Evolutionary conservation across 2,888 invertebrate species (phyloP).

Genomic region (Epirrhoe alternata): DNA sequence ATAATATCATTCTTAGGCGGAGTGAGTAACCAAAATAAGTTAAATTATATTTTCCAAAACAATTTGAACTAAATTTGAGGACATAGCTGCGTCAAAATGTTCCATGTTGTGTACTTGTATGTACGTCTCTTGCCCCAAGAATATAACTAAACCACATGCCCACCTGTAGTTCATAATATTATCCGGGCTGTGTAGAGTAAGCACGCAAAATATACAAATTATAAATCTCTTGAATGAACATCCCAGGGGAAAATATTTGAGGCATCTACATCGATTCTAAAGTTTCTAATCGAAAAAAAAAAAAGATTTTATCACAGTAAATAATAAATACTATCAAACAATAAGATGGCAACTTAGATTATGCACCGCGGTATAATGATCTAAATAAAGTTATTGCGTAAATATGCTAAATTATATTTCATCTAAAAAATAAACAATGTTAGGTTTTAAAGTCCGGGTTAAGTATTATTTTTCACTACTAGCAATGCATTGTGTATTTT

Average conservation of each 20-base stretch:
- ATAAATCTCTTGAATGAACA: slow-evolving; percentile 35
- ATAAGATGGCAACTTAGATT: slow-evolving; percentile 76
- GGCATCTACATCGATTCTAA: slow-evolving; percentile 37
- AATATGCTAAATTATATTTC: slow-evolving; percentile 9
- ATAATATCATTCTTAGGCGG: slow-evolving; percentile 80
- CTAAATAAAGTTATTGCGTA: slow-evolving; percentile 41
- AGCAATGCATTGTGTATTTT: slow-evolving; percentile 14
- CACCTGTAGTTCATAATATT: not conserved
- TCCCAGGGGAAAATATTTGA: slow-evolving; percentile 28
- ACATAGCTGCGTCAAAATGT: slow-evolving; percentile 49
- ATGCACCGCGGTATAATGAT: slow-evolving; percentile 68
- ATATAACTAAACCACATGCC: not conserved
- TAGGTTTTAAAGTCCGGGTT: slow-evolving; percentile 4
- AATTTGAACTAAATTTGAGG: slow-evolving; percentile 28
- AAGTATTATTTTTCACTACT: not conserved
- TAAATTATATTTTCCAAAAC: slow-evolving; percentile 46
- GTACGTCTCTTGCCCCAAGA: not conserved
- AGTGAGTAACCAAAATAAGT: slow-evolving; percentile 67
- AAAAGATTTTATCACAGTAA: slow-evolving; percentile 79
- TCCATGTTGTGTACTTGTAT: slow-evolving; percentile 2
- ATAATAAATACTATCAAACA: slow-evolving; percentile 78
- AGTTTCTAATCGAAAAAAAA: slow-evolving; percentile 51
- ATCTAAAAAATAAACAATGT: slow-evolving; percentile 21
- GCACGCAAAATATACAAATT: slow-evolving; percentile 37
- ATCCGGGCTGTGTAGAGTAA: not conserved